Percentiles rank a stretch among this genome's conserved stretches.
These are phyloP conservation scores for Gyrodactylus bullatarudis DNA, from an alignment of 1,140 invertebrate species.

Conservation along the genomic window DNA sequence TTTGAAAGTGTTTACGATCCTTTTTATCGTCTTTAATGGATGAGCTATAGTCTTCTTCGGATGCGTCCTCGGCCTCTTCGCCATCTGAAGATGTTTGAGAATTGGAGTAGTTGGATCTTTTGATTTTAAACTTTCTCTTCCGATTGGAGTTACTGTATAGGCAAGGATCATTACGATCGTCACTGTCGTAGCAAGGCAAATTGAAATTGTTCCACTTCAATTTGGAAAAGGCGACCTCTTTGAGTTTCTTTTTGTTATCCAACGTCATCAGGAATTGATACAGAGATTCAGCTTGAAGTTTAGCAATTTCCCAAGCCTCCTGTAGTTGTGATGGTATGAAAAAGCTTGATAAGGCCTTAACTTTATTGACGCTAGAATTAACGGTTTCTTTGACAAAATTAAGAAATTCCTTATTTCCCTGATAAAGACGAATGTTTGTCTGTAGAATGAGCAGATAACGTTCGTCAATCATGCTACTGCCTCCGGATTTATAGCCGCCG, in stretches of 20 bases:
- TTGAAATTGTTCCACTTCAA: not conserved
- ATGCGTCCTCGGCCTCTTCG: too few relatives aligned
- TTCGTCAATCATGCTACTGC: not conserved
- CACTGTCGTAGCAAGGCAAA: not conserved
- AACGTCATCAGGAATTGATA: not conserved
- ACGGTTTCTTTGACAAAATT: not conserved
- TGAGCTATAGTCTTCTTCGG: too few relatives aligned
- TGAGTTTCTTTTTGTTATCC: not conserved
- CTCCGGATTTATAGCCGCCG: not conserved
- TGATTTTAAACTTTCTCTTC: too few relatives aligned
- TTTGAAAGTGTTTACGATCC: too few relatives aligned
- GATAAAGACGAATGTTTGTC: not conserved
- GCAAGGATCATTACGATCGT: not conserved
- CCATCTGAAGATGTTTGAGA: too few relatives aligned
- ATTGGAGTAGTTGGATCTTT: too few relatives aligned
- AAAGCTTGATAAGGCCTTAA: not conserved
- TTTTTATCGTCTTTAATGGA: too few relatives aligned
- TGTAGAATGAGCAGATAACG: not conserved
- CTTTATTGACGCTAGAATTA: not conserved
- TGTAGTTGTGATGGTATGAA: not conserved
- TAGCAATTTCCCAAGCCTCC: not conserved
- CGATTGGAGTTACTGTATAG: too few relatives aligned
- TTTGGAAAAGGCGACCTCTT: not conserved
- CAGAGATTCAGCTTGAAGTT: not conserved
- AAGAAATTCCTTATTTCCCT: not conserved